Conservation (phyloP, 2,113 vertebrate species). For the Bubo bubo region DNA sequence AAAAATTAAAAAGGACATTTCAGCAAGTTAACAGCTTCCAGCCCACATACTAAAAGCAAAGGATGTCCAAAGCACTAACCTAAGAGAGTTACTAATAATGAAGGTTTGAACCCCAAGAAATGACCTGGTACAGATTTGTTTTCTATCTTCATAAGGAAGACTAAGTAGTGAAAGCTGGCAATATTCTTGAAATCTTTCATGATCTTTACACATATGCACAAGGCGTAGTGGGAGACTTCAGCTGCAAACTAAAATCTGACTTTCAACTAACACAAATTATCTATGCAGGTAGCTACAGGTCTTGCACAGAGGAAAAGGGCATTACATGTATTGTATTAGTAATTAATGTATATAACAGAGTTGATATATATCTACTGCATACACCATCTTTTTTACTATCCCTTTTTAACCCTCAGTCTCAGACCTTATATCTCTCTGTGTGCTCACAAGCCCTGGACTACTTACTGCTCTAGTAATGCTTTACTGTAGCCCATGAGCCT, state of each 20-base stretch:
- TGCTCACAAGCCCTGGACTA: background rate
- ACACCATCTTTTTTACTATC: background rate
- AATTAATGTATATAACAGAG: background rate
- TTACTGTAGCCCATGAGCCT: fast-evolving
- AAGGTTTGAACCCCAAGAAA: background rate
- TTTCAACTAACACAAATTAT: background rate
- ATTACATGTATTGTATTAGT: background rate
- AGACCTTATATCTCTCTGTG: background rate
- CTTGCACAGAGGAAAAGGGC: background rate
- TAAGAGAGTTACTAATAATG: background rate
- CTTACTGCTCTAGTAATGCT: background rate
- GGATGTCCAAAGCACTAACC: background rate
- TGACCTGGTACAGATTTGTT: background rate
- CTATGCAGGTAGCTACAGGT: background rate
- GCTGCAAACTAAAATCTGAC: background rate
- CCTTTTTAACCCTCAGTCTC: background rate
- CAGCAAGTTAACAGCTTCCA: background rate
- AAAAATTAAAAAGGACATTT: background rate
- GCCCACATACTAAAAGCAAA: background rate
- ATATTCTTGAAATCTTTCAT: background rate
- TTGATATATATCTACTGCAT: background rate
- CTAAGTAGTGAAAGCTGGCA: background rate
- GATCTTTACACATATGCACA: fast-evolving
- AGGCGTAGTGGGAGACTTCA: background rate
- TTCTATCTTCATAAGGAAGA: background rate